Evolutionary conservation across 2,113 vertebrate genomes (phyloP), one percentile per base, ranked within the genome.

Genomic region (Dromaius novaehollandiae): DNA sequence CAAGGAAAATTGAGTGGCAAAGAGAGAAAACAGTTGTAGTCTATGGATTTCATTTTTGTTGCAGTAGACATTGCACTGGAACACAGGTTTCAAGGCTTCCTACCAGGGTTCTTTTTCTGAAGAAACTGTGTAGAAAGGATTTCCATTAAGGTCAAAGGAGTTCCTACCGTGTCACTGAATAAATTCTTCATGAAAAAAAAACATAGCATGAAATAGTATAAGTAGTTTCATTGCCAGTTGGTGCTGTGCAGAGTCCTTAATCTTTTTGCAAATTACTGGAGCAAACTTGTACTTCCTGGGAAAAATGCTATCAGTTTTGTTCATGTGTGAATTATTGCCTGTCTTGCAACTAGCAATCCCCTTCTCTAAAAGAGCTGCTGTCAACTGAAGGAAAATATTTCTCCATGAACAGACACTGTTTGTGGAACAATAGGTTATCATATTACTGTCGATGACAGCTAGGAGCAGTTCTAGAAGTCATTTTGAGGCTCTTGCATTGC

Each of bases 281-380:
- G 70, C 24, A 61, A 88, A 82, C 7, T 16, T 34, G 24, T 69
- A 16, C 36, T 60, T 89, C 24, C 32, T 6, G 21, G 48, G 40
- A 15, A 6, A 66, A 69, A 38, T 12, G 18, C 36, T 66, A 28
- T 36, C 30, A 44, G 16, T 70, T 95, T 74, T 78, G 17, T 36
- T 89, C 71, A 38, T 6, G 2, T 63, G 63, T 9, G 15, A 94
- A 36, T 90, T 86, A 66, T 17, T 55, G 44, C 73, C 20, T 91
- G 32, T 63, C 36, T 75, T 70, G 53, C 42, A 74, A 30, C 50
- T 36, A 96, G 21, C 38, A 53, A 55, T 44, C 44, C 83, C 36
- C 46, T 44, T 82, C 48, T 58, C 13, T 56, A 64, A n/a, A 93
- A 75, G 53, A 96, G 61, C 34, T 88, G 50, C 30, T 92, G 70